Base-by-base conservation (phyloP, 1,140 invertebrate genomes). In the Paracyclopina nana region DNA sequence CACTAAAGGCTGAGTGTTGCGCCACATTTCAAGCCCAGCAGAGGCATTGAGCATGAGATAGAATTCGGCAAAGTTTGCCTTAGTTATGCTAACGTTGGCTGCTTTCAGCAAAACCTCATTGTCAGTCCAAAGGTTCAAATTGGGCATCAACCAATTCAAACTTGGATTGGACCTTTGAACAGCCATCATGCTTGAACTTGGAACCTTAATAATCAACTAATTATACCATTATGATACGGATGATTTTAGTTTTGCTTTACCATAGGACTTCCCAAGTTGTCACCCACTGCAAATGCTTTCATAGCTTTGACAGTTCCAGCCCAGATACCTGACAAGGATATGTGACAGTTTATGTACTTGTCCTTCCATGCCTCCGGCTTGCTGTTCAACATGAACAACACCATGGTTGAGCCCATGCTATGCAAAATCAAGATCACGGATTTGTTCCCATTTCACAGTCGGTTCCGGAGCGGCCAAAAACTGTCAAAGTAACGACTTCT, bases 91-190 rank as follows among this genome's bases (percentile, higher is more conserved):
- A 56, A 68, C 74, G 51, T 71, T 71, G 1, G 64, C 60, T 0
- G 84, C 82, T 59, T 74, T 64, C 2, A 92, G 76, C 2, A 98
- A 66, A 28, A 84, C 68, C 66, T 96, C 88, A 53, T 73, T 65
- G 0, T 73, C 65, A 57, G 75, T 74, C 91, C 91, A 98, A 61
- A 92, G 81, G 14, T 78, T 65, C 44, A 73, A 73, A 8, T 77
- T 85, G 0, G 94, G 94, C 61, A 97, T 67, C 6, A 99, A 67
- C 77, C 84, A 97, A 4, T 90, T 82, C 4, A 94, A 74, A 60
- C 87, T 94, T 0, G 90, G 84, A 62, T 79, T 82, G n/a, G 86
- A 86, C 53, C 94, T 78, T 67, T 97, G 90, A 67, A 92, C 78
- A 42, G 74, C 66, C 53, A 82, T 74, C 29, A 96, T 69, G 38